Percentiles rank a stretch among this genome's conserved stretches.
These are phyloP conservation scores for Chrysogorgia sp. DNA, from an alignment of 92 coral and sea anemone genomes.

Conservation along the genomic window DNA sequence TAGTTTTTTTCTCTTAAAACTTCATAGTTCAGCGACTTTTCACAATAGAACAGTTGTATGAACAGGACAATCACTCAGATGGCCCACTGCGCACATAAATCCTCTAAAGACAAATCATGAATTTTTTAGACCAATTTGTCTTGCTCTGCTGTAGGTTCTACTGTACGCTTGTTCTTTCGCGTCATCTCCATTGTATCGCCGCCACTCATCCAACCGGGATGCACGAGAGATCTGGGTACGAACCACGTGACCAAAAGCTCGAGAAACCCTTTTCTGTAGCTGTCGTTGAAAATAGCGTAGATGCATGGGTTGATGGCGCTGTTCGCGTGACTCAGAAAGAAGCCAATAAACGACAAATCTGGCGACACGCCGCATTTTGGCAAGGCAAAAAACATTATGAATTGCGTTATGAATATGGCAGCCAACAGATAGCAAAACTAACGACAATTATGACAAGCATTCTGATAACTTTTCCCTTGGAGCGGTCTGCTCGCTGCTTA, in stretches of 20 bases:
- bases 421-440: constrained; percentile 31
- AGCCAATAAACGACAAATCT: neutral
- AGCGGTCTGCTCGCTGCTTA: constrained; percentile 21
- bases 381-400: constrained; percentile 12
- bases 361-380: constrained; percentile 29
- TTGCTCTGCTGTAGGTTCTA: no score
- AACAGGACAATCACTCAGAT: no score
- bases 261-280: constrained; percentile 11
- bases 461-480: constrained; percentile 23
- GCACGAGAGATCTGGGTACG: neutral
- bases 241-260: constrained; percentile 8
- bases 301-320: constrained; percentile 17
- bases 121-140: no score
- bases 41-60: no score
- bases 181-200: no score
- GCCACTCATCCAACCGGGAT: no score
- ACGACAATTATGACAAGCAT: constrained; percentile 43
- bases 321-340: constrained; percentile 24
- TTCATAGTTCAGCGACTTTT: no score
- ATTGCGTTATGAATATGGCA: constrained; percentile 20
- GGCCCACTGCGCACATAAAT: no score
- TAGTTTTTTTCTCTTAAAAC: no score
- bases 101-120: no score
- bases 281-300: constrained; percentile 30
- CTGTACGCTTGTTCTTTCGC: no score